These are phyloP conservation scores for Ascaphus truei DNA, from an alignment of 2,113 vertebrate species.

Conservation along the genomic window DNA sequence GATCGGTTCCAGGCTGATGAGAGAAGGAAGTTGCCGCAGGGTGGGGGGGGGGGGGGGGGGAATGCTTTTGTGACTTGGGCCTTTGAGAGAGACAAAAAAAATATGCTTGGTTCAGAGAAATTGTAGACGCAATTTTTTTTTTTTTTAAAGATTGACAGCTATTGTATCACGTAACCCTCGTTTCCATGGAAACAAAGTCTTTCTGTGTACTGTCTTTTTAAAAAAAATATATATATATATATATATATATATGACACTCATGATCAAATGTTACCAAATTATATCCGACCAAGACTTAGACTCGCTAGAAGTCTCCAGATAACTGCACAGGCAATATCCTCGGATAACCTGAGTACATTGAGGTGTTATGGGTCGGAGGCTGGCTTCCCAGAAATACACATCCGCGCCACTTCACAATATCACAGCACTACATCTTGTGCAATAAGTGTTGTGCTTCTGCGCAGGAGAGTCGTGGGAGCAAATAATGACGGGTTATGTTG, in stretches of 20 bases:
- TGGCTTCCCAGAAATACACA: background rate
- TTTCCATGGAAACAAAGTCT: constrained; percentile 11
- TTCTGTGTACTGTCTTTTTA: background rate
- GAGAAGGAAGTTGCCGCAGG: background rate
- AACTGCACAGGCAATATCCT: background rate
- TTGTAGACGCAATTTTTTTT: background rate
- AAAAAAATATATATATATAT: too few relatives aligned
- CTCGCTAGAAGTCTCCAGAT: background rate
- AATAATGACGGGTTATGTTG: background rate
- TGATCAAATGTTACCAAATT: background rate
- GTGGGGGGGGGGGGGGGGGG: background rate
- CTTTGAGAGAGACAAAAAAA: background rate
- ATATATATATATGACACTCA: background rate
- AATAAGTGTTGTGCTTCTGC: constrained; percentile 10
- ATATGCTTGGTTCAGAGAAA: background rate
- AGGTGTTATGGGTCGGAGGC: background rate
- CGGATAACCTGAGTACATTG: constrained; percentile 3
- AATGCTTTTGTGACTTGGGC: background rate
- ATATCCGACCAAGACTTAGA: background rate
- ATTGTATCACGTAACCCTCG: background rate
- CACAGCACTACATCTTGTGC: constrained; percentile 13
- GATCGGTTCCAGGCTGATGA: constrained; percentile 12
- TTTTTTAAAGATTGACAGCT: background rate
- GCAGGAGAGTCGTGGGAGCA: background rate
- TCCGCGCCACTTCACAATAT: background rate